Percentiles rank a stretch among this genome's conserved stretches.
Evolutionary conservation across 2,113 vertebrate genomes (phyloP).

Genomic region (Pseudolaguvia tuberculata): DNA sequence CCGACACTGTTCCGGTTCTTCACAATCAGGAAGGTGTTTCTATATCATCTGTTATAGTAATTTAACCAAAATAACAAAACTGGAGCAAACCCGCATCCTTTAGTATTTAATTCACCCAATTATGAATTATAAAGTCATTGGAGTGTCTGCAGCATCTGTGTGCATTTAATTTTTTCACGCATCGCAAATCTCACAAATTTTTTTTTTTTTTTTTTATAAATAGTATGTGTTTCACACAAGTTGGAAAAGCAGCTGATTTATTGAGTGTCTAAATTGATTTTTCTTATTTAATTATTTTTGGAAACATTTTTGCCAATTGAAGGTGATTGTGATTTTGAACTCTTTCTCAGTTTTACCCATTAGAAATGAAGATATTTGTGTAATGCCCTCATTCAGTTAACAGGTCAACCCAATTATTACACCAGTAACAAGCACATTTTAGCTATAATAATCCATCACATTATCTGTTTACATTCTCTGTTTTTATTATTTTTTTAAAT

Average conservation of each 20-base stretch:
- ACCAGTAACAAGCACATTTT: no score
- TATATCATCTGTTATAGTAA: constrained; percentile 19
- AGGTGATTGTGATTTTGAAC: background rate
- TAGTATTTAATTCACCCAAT: constrained; percentile 9
- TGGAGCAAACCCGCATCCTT: background rate
- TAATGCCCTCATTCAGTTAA: constrained; percentile 13
- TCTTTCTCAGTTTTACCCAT: background rate
- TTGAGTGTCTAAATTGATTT: background rate
- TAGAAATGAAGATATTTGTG: background rate
- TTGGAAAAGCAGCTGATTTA: background rate
- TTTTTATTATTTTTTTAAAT: background rate
- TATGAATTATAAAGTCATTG: background rate
- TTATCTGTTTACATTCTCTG: background rate
- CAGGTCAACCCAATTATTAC: background rate
- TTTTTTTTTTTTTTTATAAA: no score
- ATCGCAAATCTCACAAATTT: no score
- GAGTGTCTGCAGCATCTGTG: constrained; percentile 32
- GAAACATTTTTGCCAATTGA: background rate
- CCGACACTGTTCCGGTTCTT: constrained; percentile 9
- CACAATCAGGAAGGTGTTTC: constrained; percentile 13
- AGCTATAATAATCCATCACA: background rate
- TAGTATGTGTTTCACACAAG: background rate
- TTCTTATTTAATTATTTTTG: background rate
- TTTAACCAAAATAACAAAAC: constrained; percentile 23
- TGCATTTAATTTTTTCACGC: constrained; percentile 5